These are phyloP conservation scores for Acanthosepion esculentum DNA, from an alignment of 2,888 invertebrate species.

Conservation along the genomic window DNA sequence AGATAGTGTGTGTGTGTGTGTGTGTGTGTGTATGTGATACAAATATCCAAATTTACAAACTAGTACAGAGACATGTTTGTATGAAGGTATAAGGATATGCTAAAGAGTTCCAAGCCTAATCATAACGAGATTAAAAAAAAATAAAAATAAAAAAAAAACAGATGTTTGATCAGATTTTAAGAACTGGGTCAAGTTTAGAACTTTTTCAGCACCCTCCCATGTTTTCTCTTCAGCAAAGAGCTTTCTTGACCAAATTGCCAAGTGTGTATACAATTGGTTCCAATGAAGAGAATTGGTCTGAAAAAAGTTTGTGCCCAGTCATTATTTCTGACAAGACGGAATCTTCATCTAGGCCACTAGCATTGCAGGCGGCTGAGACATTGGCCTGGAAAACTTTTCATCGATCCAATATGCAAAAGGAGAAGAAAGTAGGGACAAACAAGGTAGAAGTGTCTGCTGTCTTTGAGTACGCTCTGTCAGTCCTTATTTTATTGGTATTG, in stretches of 20 bases:
- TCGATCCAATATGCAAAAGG: neutral
- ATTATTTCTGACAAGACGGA: neutral
- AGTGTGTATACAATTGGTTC: neutral
- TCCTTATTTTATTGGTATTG: constrained; percentile 10
- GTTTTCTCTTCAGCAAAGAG: neutral
- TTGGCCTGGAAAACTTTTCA: neutral
- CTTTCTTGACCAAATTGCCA: neutral
- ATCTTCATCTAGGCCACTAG: neutral
- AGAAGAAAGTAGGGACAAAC: neutral
- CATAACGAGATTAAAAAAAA: too few species aligned
- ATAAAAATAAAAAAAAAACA: neutral
- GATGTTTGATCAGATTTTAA: neutral
- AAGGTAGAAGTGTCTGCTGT: neutral
- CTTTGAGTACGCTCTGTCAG: neutral
- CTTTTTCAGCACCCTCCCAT: too few species aligned
- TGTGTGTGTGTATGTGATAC: too few species aligned
- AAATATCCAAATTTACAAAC: too few species aligned
- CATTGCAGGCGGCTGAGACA: neutral
- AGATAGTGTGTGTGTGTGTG: too few species aligned
- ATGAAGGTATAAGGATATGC: too few species aligned
- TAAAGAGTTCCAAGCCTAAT: too few species aligned
- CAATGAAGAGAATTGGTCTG: neutral
- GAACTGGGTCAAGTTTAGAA: too few species aligned
- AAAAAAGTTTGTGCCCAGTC: neutral
- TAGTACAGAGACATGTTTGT: too few species aligned